Base-by-base conservation (phyloP, 2,113 vertebrate genomes). In the Silurus glanis region DNA sequence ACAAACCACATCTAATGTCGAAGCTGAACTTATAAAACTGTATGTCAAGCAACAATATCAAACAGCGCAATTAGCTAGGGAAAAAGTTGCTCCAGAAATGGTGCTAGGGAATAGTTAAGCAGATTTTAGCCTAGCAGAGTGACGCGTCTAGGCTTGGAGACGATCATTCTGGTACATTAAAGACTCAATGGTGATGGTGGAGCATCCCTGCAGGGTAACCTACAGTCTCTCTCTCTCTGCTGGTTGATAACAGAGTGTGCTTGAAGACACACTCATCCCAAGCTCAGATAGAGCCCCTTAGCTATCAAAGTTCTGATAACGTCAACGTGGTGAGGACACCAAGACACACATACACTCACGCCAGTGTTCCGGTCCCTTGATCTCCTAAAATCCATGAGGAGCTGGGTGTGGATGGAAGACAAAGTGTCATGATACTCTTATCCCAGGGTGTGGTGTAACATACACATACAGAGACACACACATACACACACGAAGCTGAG, bases 231-330 rank as follows among this genome's bases (percentile, higher is more conserved):
- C 80, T 85, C 79, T 49, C 72, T 85, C 79, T 49, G 64, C 56
- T 62, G 69, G 67, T 58, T 83, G 89, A 90, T 90, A 88, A 90
- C 51, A 90, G 74, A 74, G 45, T 84, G n/a, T 53, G 62, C 71
- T 64, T 85, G 71, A 85, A 58, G 87, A 84, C 78, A 78, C 66
- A n/a, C 80, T 66, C 47, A 37, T 75, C 66, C 55, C n/a, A 5
- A 61, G 28, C 49, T 75, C 81, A 66, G 75, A 89, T 69, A 86
- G 37, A 86, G 75, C 49, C 37, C 64, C 75, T 74, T 19, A 66
- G 76, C 89, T 86, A 88, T 88, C 89, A 86, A 78, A 66, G 69
- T 49, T 86, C 28, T 86, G 89, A 90, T 90, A 86, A 86, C 64
- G 67, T 64, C 82, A 84, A 69, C 45, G 47, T 86, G 76, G 19